Conservation (phyloP, 2,113 vertebrate species). For the Amphiprion percula region DNA sequence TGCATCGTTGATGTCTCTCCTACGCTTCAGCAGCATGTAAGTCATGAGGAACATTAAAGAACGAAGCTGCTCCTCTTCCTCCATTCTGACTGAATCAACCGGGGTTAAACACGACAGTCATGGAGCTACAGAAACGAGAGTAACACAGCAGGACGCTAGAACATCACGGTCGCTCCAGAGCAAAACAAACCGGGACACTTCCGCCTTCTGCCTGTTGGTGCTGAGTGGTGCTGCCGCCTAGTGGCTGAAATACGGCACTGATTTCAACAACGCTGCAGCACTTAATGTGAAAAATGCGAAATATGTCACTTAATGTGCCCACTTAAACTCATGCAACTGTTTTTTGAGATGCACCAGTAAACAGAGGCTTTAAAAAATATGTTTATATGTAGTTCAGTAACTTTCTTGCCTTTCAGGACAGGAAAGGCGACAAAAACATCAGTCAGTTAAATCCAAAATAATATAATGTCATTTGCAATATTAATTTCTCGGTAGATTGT, state of each 20-base stretch:
- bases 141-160: neutral
- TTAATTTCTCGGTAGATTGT: no score
- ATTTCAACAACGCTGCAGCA: neutral
- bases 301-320: no score
- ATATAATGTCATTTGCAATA: no score
- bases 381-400: no score
- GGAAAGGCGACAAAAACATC: no score
- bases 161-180: no score
- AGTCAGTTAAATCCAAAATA: no score
- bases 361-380: no score
- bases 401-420: no score
- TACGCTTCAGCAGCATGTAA: conserved; percentile 83
- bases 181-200: conserved; percentile 14
- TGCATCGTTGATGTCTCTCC: conserved; percentile 74
- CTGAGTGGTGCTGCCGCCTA: conserved; percentile 53
- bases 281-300: no score
- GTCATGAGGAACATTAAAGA: conserved; percentile 80
- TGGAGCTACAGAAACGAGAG: fast-evolving
- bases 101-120: neutral
- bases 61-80: conserved; percentile 67
- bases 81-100: conserved; percentile 48
- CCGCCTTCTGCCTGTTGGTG: conserved; percentile 23
- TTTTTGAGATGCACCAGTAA: no score
- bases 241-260: conserved; percentile 1
- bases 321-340: no score